Evolutionary conservation across 2,888 invertebrate species (phyloP), one percentile per base, ranked within the genome.

Genomic region (Thereva unica): DNA sequence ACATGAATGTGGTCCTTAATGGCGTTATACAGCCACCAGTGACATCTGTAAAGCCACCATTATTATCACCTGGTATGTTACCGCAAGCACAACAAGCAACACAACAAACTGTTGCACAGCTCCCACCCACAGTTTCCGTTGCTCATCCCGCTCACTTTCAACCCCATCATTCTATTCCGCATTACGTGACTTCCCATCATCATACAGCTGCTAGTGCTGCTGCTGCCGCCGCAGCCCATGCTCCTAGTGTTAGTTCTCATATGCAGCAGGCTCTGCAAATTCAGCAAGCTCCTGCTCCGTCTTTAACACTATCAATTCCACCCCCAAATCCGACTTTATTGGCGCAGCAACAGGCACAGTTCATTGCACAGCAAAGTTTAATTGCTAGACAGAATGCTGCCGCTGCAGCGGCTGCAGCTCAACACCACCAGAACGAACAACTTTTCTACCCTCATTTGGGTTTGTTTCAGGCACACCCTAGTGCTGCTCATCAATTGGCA

Each of bases 1-100:
- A 99, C 84, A 97, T 99, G 97, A 96, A 93, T 84, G 86, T 95
- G 82, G 95, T 97, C 75, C 86, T 97, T 79, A 95, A 95, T 12
- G 96, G 95, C 77, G 94, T 92, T 72, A 85, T 91, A 72, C 79
- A 78, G 68, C 77, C 81, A 41, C 88, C 90, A 63, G 85, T 87
- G 68, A 84, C 84, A 73, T 83, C 83, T 75, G 79, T 85, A 77
- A 79, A 85, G 78, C 78, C 85, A 77, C 77, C 87, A 69, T 80
- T 87, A 67, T 83, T 87, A 71, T 84, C 85, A 75, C 85, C 85
- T 78, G 87, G 87, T 87, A 86, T 86, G 86, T 86, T 85, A 82
- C 81, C 83, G 75, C 80, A 78, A 78, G 73, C 79, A 76, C 78
- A 78, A 75, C 76, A 79, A 73, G 78, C 82, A 74, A 81, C 83